Conservation (phyloP, 2,797 vertebrate genomes). For the Cottoperca gobio region DNA sequence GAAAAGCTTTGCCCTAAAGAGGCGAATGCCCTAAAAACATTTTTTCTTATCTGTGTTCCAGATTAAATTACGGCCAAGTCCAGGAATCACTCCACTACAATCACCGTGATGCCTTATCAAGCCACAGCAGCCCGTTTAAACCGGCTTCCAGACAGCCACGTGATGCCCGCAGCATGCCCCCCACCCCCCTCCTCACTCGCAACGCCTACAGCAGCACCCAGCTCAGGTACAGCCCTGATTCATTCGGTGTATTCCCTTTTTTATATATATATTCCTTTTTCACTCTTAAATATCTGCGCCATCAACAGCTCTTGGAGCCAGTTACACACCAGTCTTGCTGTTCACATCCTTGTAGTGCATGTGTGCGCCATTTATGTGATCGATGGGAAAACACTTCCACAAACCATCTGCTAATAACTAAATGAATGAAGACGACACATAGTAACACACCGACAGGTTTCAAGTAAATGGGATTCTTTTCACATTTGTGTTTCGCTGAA, state of each 20-base stretch:
- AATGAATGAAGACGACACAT: neutral
- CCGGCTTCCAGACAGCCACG: constrained; percentile 84
- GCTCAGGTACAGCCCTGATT: constrained; percentile 84
- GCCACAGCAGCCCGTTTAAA: constrained; percentile 90
- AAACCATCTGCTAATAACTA: neutral
- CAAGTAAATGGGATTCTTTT: neutral
- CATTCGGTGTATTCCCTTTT: neutral
- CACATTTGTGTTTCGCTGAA: neutral
- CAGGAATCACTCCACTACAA: constrained; percentile 70
- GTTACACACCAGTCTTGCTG: neutral
- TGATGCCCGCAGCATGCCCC: constrained; percentile 94
- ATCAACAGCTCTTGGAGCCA: neutral
- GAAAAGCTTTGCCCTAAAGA: constrained; percentile 34
- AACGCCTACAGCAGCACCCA: constrained; percentile 96
- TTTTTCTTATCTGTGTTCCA: constrained; percentile 72
- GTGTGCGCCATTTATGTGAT: neutral
- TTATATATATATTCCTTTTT: neutral
- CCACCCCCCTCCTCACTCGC: constrained; percentile 92
- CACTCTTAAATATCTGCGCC: neutral
- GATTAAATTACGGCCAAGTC: constrained; percentile 77
- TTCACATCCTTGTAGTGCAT: neutral
- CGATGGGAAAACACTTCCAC: neutral
- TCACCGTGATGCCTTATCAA: constrained; percentile 86
- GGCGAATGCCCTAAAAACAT: constrained; percentile 43
- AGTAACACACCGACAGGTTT: neutral